Conservation (phyloP, 2,797 vertebrate genomes). For the Cygnus olor region DNA sequence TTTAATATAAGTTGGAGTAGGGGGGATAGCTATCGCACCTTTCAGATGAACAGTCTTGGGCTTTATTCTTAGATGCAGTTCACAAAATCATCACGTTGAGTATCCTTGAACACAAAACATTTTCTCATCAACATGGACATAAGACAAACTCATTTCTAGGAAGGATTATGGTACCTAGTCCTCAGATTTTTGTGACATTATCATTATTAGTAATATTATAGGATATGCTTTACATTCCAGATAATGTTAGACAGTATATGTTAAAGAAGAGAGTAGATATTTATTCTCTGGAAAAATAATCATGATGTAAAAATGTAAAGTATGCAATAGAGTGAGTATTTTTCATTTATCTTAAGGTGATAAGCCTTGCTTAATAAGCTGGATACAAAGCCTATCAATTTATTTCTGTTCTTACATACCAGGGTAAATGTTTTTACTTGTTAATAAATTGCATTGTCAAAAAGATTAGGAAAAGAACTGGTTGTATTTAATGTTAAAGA, state of each 20-base stretch:
- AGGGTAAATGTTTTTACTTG: neutral
- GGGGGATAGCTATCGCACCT: neutral
- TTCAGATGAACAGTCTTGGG: neutral
- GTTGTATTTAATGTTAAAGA: neutral
- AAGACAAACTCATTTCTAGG: neutral
- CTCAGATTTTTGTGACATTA: neutral
- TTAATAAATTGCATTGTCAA: neutral
- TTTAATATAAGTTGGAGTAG: neutral
- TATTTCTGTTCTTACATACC: neutral
- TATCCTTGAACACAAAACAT: neutral
- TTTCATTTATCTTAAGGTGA: neutral
- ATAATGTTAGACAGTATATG: neutral
- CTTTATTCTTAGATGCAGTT: neutral
- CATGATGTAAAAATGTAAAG: neutral
- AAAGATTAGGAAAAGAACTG: neutral
- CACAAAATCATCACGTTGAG: neutral
- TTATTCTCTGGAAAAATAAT: neutral
- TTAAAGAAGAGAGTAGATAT: neutral
- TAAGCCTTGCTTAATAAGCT: neutral
- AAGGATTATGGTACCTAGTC: neutral
- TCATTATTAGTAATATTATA: neutral
- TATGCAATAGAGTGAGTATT: neutral
- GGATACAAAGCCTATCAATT: neutral
- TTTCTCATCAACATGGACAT: neutral
- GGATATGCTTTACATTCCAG: neutral